A percentile compares a stretch with the other conserved stretches of the same genome.
phyloP scores from a whole-genome alignment of 2,888 invertebrate genomes.

The Papilio protenor region DNA sequence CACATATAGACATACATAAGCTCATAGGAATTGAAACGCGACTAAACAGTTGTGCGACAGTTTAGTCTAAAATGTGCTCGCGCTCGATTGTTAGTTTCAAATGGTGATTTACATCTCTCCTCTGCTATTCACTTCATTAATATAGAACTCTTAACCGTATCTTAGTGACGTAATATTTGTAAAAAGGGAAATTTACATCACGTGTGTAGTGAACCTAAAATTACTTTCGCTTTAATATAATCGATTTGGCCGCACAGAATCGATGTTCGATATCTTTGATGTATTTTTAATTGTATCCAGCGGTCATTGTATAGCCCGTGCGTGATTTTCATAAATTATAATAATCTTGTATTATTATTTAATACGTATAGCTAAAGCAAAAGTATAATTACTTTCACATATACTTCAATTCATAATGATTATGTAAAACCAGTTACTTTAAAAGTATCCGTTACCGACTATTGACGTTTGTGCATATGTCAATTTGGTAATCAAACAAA shows the following conservation, averaged over 20 bases:
- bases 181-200: constrained; percentile 30
- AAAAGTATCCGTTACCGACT: no score
- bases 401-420: constrained; percentile 4
- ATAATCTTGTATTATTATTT: neutral
- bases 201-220: constrained; percentile 29
- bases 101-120: neutral
- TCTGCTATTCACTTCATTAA: neutral
- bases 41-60: no score
- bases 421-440: neutral
- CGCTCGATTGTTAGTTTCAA: neutral
- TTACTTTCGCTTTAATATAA: constrained; percentile 43
- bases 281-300: constrained; percentile 45
- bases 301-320: constrained; percentile 14
- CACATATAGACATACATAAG: neutral
- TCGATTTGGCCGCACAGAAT: constrained; percentile 33
- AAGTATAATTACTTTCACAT: neutral
- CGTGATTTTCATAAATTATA: neutral
- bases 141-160: constrained; percentile 23
- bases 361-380: neutral
- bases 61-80: no score
- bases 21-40: no score
- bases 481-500: neutral
- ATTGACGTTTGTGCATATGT: no score
- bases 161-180: constrained; percentile 38
- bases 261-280: constrained; percentile 33